Conservation (phyloP, 2,797 vertebrate genomes). For the Lophotriccus pileatus region DNA sequence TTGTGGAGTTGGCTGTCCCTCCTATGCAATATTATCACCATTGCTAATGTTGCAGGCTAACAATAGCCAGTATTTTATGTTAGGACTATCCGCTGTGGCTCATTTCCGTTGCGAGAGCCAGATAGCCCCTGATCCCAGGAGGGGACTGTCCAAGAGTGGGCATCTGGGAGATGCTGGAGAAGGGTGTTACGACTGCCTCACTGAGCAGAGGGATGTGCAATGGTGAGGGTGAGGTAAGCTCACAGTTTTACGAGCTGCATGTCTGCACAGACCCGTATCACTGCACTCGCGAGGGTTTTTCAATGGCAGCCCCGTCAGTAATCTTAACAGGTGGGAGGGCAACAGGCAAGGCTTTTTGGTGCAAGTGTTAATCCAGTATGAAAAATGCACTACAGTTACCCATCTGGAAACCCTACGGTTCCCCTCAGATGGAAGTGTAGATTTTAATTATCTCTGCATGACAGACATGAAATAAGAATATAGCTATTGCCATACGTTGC, state of each 20-base stretch:
- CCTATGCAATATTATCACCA: neutral
- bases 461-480: slow-evolving; percentile 1
- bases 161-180: neutral
- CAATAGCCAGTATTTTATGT: neutral
- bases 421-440: slow-evolving; percentile 4
- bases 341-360: slow-evolving; percentile 7
- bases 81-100: accelerated
- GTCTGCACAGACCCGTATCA: neutral
- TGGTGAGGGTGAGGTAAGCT: neutral
- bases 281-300: neutral
- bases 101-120: neutral
- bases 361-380: neutral
- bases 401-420: neutral
- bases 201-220: neutral
- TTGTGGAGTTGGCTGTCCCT: neutral
- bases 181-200: neutral
- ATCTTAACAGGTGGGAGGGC: slow-evolving; percentile 31
- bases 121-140: neutral
- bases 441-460: slow-evolving; percentile 32
- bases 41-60: neutral
- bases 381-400: neutral
- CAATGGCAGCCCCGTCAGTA: neutral
- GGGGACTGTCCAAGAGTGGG: neutral
- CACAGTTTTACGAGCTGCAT: neutral
- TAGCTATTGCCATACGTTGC: neutral